Evolutionary conservation across 2,888 invertebrate genomes (phyloP).

Genomic region (Calliscelio sp.): DNA sequence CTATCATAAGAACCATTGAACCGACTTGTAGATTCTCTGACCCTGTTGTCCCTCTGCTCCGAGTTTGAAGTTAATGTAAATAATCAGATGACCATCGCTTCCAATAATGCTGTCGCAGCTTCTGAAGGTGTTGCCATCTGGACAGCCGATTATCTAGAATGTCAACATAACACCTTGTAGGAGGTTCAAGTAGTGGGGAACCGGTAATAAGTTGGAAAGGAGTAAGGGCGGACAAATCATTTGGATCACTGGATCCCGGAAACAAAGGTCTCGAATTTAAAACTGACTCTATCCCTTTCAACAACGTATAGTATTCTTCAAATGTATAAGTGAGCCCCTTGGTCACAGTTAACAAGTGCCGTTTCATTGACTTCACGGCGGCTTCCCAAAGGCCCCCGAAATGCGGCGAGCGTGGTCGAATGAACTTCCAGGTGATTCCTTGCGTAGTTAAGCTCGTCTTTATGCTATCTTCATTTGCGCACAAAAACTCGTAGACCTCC

Average conservation of each 20-base stretch:
- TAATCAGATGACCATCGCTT: conserved; percentile 68
- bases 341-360: background rate
- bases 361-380: background rate
- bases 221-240: background rate
- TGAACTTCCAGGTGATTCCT: background rate
- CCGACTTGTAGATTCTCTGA: background rate
- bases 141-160: background rate
- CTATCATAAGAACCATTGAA: too few relatives aligned
- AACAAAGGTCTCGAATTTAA: background rate
- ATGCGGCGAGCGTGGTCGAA: background rate
- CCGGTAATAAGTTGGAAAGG: background rate
- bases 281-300: background rate
- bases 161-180: background rate
- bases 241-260: background rate
- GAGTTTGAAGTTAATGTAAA: conserved; percentile 67
- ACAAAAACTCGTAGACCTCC: background rate
- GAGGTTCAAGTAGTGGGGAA: background rate
- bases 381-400: background rate
- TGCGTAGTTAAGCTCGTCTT: background rate
- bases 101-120: conserved; percentile 67
- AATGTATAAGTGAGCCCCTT: background rate
- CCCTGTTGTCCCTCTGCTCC: conserved; percentile 63
- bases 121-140: conserved; percentile 16
- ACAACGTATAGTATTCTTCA: background rate
- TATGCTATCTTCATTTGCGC: background rate